A percentile compares a stretch with the other conserved stretches of the same genome.
These are phyloP conservation scores for Loriculus beryllinus DNA, from an alignment of 2,797 vertebrate genomes.

Conservation along the genomic window DNA sequence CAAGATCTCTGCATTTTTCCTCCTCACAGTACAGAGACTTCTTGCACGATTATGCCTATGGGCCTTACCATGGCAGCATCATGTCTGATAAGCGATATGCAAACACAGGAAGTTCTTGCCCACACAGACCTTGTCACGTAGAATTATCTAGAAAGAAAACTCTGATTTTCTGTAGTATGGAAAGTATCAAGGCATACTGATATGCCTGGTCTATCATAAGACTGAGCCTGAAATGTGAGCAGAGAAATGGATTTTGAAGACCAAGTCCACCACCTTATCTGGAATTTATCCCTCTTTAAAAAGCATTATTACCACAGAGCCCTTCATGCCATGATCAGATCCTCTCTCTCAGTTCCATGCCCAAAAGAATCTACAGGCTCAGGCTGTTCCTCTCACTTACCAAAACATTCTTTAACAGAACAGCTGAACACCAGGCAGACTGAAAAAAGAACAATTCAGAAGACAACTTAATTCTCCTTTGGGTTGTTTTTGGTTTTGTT, in stretches of 20 bases:
- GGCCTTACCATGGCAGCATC: neutral
- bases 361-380: neutral
- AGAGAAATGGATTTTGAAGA: neutral
- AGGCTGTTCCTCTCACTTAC: neutral
- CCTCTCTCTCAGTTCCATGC: neutral
- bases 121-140: rapidly evolving
- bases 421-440: rapidly evolving
- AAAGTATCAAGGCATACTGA: neutral
- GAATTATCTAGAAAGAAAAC: neutral
- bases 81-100: rapidly evolving
- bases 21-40: neutral
- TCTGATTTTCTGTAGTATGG: neutral
- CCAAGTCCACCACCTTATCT: neutral
- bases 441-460: neutral
- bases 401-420: neutral
- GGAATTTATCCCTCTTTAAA: neutral
- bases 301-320: neutral
- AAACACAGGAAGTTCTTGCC: neutral
- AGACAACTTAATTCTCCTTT: neutral
- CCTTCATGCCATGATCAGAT: neutral
- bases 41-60: rapidly evolving
- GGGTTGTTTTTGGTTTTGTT: rapidly evolving
- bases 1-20: neutral
- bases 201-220: neutral
- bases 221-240: neutral